Percentiles rank a stretch among this genome's conserved stretches.
phyloP scores from a whole-genome alignment of 2,113 vertebrate species.

The Felis chaus region DNA sequence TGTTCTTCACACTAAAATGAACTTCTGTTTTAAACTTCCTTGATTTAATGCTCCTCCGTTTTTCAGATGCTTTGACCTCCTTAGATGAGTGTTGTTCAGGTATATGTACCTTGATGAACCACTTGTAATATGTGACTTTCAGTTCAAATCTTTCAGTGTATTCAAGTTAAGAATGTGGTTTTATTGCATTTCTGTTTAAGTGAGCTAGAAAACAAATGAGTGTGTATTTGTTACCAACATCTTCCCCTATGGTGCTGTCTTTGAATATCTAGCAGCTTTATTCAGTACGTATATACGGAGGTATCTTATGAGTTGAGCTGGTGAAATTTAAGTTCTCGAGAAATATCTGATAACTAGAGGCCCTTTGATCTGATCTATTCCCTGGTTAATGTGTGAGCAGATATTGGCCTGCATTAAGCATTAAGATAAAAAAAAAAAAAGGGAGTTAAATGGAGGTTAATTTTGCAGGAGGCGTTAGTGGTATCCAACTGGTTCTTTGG shows the following conservation, averaged over 20 bases:
- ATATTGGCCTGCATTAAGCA: conserved; percentile 48
- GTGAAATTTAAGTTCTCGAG: conserved; percentile 61
- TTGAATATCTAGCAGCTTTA: not conserved
- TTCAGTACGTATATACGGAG: not conserved
- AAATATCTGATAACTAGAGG: conserved; percentile 72
- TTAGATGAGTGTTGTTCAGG: not conserved
- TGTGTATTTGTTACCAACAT: not conserved
- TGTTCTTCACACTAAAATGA: conserved; percentile 2
- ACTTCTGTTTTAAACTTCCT: not conserved
- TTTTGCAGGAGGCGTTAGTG: conserved; percentile 2
- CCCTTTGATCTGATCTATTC: conserved; percentile 69
- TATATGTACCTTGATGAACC: not conserved
- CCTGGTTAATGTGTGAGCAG: conserved; percentile 57
- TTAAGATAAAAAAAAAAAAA: conserved; percentile 67
- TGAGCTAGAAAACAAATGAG: not conserved
- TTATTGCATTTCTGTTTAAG: conserved; percentile 23
- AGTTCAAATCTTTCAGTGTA: not conserved
- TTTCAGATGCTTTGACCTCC: not conserved
- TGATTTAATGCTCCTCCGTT: not conserved
- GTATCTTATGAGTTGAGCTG: not conserved
- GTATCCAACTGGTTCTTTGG: not conserved
- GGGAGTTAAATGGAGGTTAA: conserved; percentile 60
- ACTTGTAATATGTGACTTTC: not conserved
- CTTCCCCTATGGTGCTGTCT: not conserved
- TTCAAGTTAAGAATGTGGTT: not conserved